Conservation (phyloP, 2,113 vertebrate species). For the Mobula hypostoma region DNA sequence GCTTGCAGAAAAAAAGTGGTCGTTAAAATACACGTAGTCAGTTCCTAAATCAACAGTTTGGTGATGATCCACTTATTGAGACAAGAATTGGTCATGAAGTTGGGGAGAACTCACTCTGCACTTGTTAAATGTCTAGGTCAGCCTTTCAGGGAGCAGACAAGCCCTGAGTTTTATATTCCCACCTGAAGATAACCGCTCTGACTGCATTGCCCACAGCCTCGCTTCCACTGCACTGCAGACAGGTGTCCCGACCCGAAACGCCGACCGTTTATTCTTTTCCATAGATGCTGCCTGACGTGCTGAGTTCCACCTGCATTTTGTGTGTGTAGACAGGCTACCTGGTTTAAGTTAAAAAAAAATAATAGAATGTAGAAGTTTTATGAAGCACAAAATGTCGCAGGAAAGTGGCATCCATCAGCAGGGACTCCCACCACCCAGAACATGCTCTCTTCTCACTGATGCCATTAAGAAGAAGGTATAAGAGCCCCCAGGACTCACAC, state of each 20-base stretch:
- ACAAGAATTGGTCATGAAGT: not conserved
- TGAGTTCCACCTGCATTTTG: too few species aligned
- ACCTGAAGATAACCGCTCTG: not conserved
- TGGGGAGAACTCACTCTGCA: not conserved
- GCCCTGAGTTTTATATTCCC: not conserved
- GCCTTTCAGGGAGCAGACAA: not conserved
- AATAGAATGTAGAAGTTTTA: not conserved
- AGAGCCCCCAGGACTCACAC: too few species aligned
- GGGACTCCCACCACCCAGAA: too few species aligned
- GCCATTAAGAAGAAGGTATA: too few species aligned
- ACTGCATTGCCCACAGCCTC: not conserved
- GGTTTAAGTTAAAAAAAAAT: too few species aligned
- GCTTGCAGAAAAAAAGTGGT: not conserved
- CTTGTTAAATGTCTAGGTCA: not conserved
- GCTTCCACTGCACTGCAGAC: too few species aligned
- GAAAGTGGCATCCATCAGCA: too few species aligned
- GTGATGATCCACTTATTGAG: not conserved
- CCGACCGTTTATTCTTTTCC: too few species aligned
- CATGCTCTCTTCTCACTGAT: too few species aligned
- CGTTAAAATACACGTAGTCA: not conserved
- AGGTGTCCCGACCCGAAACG: too few species aligned
- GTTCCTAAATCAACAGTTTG: not conserved
- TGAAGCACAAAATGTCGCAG: not conserved
- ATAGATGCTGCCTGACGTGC: too few species aligned
- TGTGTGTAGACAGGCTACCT: not conserved